Percentiles rank a stretch among this genome's conserved stretches.
Evolutionary conservation across 2,888 invertebrate species (phyloP).

Genomic region (Hecatera dysodea): DNA sequence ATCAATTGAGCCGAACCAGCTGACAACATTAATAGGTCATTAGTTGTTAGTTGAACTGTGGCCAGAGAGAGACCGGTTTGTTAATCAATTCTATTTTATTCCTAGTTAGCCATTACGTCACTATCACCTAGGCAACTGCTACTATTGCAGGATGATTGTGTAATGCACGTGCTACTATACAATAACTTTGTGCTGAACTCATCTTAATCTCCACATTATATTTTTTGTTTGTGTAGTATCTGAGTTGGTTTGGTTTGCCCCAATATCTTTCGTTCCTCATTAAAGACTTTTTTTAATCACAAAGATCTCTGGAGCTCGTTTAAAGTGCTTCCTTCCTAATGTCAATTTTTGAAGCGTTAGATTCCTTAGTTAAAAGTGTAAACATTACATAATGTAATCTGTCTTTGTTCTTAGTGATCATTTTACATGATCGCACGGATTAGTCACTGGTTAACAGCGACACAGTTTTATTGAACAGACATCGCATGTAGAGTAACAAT

Average conservation of each 20-base stretch:
- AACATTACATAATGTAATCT: constrained; percentile 42
- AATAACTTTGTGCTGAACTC: constrained; percentile 29
- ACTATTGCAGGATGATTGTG: constrained; percentile 42
- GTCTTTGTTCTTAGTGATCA: constrained; percentile 53
- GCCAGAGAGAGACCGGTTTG: constrained; percentile 51
- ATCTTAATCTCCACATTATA: constrained; percentile 31
- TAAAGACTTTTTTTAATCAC: background rate
- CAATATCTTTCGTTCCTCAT: constrained; percentile 16
- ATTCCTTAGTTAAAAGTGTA: constrained; percentile 20
- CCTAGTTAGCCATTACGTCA: constrained; percentile 55
- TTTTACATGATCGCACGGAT: constrained; percentile 36
- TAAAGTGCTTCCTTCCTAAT: constrained; percentile 20
- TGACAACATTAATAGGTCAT: constrained; percentile 63
- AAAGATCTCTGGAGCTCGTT: background rate
- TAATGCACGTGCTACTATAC: constrained; percentile 40
- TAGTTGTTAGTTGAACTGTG: constrained; percentile 64
- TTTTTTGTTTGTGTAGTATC: constrained; percentile 32
- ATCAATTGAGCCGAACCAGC: constrained; percentile 53
- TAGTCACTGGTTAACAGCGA: constrained; percentile 44
- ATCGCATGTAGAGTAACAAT: constrained; percentile 3
- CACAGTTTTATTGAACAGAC: constrained; percentile 14
- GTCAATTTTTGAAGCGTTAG: constrained; percentile 9
- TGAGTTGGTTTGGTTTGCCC: constrained; percentile 2
- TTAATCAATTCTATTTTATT: constrained; percentile 59
- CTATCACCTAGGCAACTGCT: constrained; percentile 48